A percentile compares a stretch with the other conserved stretches of the same genome.
These are phyloP conservation scores for Passer montanus DNA, from an alignment of 2,113 vertebrate genomes.

Conservation along the genomic window DNA sequence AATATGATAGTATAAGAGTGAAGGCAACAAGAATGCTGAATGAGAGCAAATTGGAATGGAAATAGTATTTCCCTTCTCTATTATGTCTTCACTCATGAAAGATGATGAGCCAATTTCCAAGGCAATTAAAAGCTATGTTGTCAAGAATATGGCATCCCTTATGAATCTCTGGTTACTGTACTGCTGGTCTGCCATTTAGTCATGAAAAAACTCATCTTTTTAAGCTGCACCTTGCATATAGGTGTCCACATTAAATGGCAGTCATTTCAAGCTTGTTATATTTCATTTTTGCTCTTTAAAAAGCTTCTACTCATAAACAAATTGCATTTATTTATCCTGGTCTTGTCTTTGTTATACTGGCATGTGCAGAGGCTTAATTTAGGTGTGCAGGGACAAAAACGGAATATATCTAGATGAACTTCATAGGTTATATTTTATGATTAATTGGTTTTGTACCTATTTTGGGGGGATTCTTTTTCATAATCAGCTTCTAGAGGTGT, in stretches of 20 bases:
- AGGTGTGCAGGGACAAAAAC: background rate
- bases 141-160: constrained; percentile 46
- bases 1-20: background rate
- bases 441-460: background rate
- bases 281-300: background rate
- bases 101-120: background rate
- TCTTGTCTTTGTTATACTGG: background rate
- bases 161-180: constrained; percentile 1
- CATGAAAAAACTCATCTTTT: background rate
- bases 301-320: background rate
- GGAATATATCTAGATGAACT: background rate
- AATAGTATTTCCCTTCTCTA: background rate
- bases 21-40: background rate
- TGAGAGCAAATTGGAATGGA: background rate
- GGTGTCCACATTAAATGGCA: background rate
- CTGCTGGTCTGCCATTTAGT: background rate
- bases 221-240: background rate
- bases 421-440: background rate
- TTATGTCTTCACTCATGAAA: constrained; percentile 13
- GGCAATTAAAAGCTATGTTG: constrained; percentile 46
- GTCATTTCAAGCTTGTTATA: background rate
- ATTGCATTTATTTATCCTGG: background rate
- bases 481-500: constrained; percentile 1
- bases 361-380: background rate
- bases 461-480: background rate